A percentile compares a stretch with the other conserved stretches of the same genome.
phyloP scores from a whole-genome alignment of 30 jellyfish, hydroid and myxozoan species.

The Aurelia sp. region DNA sequence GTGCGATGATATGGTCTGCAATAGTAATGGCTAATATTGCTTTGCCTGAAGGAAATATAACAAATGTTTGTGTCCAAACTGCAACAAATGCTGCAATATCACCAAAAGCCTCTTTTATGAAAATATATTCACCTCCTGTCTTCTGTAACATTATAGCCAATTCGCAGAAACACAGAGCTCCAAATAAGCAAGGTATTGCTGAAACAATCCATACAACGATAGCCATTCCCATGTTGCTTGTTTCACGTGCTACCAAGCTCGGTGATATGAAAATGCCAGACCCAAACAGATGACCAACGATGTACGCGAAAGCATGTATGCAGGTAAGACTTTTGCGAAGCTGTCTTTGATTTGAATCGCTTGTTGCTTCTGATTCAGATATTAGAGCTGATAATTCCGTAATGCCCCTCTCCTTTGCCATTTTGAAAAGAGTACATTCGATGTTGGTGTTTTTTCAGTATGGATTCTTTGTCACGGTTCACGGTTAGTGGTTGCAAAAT shows the following conservation, averaged over 20 bases:
- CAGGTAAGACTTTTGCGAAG: conserved; percentile 13
- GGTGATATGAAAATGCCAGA: conserved; percentile 79
- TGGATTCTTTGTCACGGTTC: no score
- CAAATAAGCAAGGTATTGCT: conserved; percentile 55
- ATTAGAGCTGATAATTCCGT: no score
- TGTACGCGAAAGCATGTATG: conserved; percentile 33
- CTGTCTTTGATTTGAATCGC: no score
- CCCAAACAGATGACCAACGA: conserved; percentile 64
- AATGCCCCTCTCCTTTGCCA: no score
- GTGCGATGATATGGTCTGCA: conserved; percentile 39
- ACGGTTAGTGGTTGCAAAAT: no score
- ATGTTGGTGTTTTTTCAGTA: no score
- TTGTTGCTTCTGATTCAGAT: no score
- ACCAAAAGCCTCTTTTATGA: conserved; percentile 52
- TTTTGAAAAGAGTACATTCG: no score
- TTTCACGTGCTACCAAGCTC: conserved; percentile 38
- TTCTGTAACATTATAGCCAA: conserved; percentile 33
- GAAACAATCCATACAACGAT: conserved; percentile 45
- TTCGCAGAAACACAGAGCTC: conserved; percentile 42
- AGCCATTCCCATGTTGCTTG: conserved; percentile 40
- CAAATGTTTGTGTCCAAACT: conserved; percentile 50
- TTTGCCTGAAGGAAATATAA: conserved; percentile 48
- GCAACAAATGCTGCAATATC: conserved; percentile 39
- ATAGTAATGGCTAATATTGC: conserved; percentile 51
- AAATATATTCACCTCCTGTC: conserved; percentile 62